Evolutionary conservation across 2,113 vertebrate species (phyloP).

Genomic region (Monarcha castaneiventris): DNA sequence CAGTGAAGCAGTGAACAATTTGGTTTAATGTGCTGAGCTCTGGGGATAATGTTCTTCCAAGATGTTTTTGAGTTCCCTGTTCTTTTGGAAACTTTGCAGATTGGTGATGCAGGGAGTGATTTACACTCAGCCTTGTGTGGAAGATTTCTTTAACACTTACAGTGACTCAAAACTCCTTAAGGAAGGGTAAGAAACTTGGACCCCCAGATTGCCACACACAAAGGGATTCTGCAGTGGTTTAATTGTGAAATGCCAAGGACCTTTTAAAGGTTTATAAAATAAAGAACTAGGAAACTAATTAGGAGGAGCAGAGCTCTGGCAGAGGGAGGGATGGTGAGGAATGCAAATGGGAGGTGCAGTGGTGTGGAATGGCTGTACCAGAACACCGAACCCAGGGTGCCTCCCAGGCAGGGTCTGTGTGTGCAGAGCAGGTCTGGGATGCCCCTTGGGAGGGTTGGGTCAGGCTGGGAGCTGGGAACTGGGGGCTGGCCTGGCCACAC

Average conservation of each 20-base stretch:
- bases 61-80: neutral
- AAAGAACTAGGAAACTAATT: neutral
- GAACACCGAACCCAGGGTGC: rapidly evolving
- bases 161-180: neutral
- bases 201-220: neutral
- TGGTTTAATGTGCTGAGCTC: conserved; percentile 7
- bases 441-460: neutral
- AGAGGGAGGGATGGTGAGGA: neutral
- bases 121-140: neutral
- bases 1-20: neutral
- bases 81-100: neutral
- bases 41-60: neutral
- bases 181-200: neutral
- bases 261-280: neutral
- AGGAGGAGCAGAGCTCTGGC: neutral
- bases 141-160: neutral
- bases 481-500: neutral
- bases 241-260: neutral
- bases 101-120: neutral
- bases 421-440: neutral
- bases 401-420: neutral
- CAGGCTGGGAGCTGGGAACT: rapidly evolving
- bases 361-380: neutral
- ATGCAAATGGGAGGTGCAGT: neutral
- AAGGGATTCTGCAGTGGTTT: neutral